Evolutionary conservation across 1,140 invertebrate genomes (phyloP).

Genomic region (Globodera ellingtonae): DNA sequence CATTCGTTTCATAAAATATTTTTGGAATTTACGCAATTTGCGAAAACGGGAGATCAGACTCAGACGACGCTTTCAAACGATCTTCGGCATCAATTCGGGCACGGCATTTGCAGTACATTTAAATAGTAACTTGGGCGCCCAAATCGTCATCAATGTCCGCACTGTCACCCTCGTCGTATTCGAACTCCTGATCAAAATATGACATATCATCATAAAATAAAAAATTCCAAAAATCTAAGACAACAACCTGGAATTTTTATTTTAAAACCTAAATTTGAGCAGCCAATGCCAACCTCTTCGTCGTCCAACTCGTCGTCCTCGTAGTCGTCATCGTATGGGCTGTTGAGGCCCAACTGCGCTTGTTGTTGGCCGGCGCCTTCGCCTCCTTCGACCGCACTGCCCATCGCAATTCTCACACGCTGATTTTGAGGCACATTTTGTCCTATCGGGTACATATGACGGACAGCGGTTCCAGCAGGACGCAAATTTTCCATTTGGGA

Average conservation of each 20-base stretch:
- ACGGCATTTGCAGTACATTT: not conserved
- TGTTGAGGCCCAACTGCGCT: not conserved
- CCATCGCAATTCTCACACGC: not conserved
- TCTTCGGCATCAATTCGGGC: not conserved
- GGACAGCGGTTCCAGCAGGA: not conserved
- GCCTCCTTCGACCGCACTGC: not conserved
- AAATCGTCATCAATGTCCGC: conserved; percentile 30
- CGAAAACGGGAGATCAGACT: conserved; percentile 11
- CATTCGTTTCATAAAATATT: conserved; percentile 1
- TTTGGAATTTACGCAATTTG: not conserved
- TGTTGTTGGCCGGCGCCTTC: conserved; percentile 1
- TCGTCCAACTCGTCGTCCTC: conserved; percentile 1
- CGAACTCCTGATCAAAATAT: conserved; percentile 12
- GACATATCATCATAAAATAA: too few species aligned
- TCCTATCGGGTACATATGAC: not conserved
- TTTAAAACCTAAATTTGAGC: not conserved
- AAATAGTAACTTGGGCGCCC: conserved; percentile 31
- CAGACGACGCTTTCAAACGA: not conserved
- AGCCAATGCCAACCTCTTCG: not conserved
- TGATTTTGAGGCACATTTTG: not conserved
- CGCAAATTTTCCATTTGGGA: conserved; percentile 6
- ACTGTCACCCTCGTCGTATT: conserved; percentile 18
- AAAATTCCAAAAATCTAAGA: too few species aligned
- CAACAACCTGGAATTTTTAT: too few species aligned
- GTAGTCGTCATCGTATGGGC: not conserved